These are phyloP conservation scores for Mimachlamys varia DNA, from an alignment of 2,888 invertebrate genomes.

Conservation along the genomic window DNA sequence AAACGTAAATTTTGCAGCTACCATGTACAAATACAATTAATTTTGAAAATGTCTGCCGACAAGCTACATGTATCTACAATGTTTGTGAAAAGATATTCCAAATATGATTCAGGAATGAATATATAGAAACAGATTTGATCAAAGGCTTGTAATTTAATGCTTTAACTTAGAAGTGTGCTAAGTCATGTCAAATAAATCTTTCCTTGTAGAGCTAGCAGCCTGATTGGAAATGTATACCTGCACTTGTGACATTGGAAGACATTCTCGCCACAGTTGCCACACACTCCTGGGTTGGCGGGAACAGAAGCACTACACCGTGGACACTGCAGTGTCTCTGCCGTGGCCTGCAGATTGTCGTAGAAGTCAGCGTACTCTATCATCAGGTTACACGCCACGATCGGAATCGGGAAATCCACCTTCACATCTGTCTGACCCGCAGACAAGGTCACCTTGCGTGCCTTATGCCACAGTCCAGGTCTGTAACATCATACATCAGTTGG, in stretches of 20 bases:
- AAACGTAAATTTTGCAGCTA: no score
- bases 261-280: conserved; percentile 98
- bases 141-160: no score
- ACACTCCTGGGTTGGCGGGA: conserved; percentile 98
- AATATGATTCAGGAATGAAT: neutral
- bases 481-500: conserved; percentile 40
- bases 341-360: conserved; percentile 92
- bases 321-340: conserved; percentile 96
- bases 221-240: conserved; percentile 83
- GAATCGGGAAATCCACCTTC: conserved; percentile 95
- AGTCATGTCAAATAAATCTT: no score
- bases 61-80: neutral
- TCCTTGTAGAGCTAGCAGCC: neutral
- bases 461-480: conserved; percentile 91
- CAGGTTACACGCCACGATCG: conserved; percentile 98
- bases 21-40: no score
- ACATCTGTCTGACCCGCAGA: conserved; percentile 97
- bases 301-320: conserved; percentile 98
- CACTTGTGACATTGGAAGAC: conserved; percentile 99
- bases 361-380: conserved; percentile 99
- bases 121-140: neutral
- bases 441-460: conserved; percentile 95
- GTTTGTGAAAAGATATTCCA: neutral
- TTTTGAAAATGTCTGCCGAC: no score
- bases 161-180: no score